A percentile compares a stretch with the other conserved stretches of the same genome.
Evolutionary conservation across 2,888 invertebrate genomes (phyloP).

Genomic region (Tinea pellionella): DNA sequence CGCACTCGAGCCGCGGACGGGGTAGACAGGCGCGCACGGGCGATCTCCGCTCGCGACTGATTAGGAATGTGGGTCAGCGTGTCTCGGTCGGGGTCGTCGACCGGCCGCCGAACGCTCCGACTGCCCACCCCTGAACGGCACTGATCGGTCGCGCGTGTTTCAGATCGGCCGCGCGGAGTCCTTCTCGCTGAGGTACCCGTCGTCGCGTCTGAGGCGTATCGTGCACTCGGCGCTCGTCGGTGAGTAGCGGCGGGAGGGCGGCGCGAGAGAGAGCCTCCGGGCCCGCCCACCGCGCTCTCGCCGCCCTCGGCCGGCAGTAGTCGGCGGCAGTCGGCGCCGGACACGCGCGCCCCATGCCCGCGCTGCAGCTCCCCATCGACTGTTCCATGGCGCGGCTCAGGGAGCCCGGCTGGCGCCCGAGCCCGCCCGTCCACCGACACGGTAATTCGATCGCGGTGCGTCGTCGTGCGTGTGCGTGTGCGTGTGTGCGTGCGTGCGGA

Average conservation of each 20-base stretch:
- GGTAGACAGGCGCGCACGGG: too few species aligned
- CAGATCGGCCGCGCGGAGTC: background rate
- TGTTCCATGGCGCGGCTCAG: constrained; percentile 22
- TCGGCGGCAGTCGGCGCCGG: constrained; percentile 44
- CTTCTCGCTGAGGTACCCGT: constrained; percentile 36
- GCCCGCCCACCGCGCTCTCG: background rate
- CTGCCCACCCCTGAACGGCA: background rate
- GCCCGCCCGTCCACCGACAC: background rate
- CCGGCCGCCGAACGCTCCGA: background rate
- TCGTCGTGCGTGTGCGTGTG: background rate
- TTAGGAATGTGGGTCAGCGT: background rate
- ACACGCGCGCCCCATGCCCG: constrained; percentile 13
- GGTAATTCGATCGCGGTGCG: background rate
- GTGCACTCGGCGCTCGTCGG: constrained; percentile 27
- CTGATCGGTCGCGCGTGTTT: background rate
- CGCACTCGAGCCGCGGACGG: too few species aligned
- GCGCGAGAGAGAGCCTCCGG: background rate
- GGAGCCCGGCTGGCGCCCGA: constrained; percentile 29
- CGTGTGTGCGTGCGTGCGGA: too few species aligned
- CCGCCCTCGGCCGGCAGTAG: background rate
- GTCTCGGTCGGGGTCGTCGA: background rate
- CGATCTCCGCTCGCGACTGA: too few species aligned
- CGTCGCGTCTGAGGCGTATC: constrained; percentile 35
- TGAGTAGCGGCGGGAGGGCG: background rate
- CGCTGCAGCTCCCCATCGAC: constrained; percentile 8